These are phyloP conservation scores for Shargacucullia verbasci DNA, from an alignment of 2,888 invertebrate genomes.

Conservation along the genomic window DNA sequence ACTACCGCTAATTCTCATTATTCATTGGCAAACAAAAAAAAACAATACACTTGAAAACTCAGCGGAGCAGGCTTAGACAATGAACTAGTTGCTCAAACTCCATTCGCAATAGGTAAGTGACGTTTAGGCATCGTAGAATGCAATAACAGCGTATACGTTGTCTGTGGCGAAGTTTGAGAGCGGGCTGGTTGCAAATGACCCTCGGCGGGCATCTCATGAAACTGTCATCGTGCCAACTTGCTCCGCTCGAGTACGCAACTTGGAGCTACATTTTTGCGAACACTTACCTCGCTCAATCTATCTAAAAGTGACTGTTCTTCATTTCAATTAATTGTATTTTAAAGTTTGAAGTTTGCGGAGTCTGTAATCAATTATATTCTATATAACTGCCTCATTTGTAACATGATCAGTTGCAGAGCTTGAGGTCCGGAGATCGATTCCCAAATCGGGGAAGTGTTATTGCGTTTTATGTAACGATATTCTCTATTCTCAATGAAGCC, in stretches of 20 bases:
- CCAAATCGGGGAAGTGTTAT: too few relatives aligned
- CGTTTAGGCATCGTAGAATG: slow-evolving; percentile 49
- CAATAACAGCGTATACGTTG: slow-evolving; percentile 50
- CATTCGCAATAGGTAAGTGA: slow-evolving; percentile 36
- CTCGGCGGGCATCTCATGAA: slow-evolving; percentile 60
- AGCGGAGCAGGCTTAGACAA: slow-evolving; percentile 6
- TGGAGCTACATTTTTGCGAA: slow-evolving; percentile 43
- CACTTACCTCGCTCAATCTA: slow-evolving; percentile 18
- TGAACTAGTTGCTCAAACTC: slow-evolving; percentile 33
- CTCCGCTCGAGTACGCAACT: slow-evolving; percentile 28
- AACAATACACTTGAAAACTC: slow-evolving; percentile 7
- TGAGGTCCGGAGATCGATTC: too few relatives aligned
- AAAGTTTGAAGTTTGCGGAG: too few relatives aligned
- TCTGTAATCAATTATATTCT: too few relatives aligned
- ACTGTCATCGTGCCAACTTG: slow-evolving; percentile 60
- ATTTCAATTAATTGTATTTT: too few relatives aligned
- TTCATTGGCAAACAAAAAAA: slow-evolving; percentile 9
- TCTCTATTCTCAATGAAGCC: too few relatives aligned
- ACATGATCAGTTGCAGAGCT: too few relatives aligned
- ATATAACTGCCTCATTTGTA: too few relatives aligned
- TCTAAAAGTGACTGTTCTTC: not conserved
- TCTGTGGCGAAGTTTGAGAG: slow-evolving; percentile 40
- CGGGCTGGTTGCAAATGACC: slow-evolving; percentile 57
- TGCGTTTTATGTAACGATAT: too few relatives aligned
- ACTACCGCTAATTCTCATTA: slow-evolving; percentile 8